These are phyloP conservation scores for Meandrina meandrites DNA, from an alignment of 92 coral and sea anemone species.

Conservation along the genomic window DNA sequence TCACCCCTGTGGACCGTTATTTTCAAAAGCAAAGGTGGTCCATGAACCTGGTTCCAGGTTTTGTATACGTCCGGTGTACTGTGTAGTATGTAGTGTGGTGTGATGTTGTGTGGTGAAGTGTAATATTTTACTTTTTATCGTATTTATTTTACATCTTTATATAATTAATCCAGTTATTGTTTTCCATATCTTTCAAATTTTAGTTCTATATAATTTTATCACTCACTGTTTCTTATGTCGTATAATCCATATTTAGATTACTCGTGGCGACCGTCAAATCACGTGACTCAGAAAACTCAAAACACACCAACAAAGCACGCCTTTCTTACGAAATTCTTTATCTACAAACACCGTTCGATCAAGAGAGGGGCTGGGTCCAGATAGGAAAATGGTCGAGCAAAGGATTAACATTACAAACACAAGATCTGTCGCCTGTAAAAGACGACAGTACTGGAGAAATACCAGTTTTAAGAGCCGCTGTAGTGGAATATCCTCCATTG, in stretches of 20 bases:
- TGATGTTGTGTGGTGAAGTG: no score
- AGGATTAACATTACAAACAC: constrained; percentile 44
- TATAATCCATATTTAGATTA: constrained; percentile 14
- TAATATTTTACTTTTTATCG: no score
- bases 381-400: constrained; percentile 61
- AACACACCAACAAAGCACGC: neutral
- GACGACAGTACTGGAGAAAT: constrained; percentile 43
- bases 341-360: constrained; percentile 57
- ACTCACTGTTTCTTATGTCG: neutral
- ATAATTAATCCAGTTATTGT: no score
- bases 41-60: no score
- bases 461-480: constrained; percentile 75
- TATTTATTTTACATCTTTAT: no score
- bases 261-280: neutral
- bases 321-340: constrained; percentile 65
- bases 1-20: no score
- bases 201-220: neutral
- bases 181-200: no score
- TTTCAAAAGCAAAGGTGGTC: no score
- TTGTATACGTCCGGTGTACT: no score
- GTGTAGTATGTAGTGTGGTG: no score
- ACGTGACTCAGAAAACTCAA: constrained; percentile 32
- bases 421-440: neutral
- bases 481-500: constrained; percentile 86
- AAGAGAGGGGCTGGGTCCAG: constrained; percentile 58